Evolutionary conservation across 2,113 vertebrate species (phyloP), one percentile per base, ranked within the genome.

Genomic region (Trinectes maculatus): DNA sequence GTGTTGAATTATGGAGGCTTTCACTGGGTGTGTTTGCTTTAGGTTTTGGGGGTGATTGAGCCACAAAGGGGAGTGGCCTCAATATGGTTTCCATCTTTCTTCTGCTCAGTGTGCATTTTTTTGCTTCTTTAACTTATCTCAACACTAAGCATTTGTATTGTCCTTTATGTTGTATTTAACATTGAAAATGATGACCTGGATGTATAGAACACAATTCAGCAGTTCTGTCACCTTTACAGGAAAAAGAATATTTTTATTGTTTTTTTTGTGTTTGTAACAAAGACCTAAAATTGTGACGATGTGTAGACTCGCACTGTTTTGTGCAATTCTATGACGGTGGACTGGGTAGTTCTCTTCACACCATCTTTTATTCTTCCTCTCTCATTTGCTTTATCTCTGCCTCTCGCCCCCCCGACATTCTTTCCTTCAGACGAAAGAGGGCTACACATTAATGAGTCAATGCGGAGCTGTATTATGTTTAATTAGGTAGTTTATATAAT

Each of bases 401-500:
- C 56, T 53, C 65, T 36, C 63, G 22, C 51, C 39, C 71, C 22
- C 63, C 48, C 28, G 73, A 28, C 78, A 79, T 77, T 84, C 78
- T 78, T 79, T 79, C 80, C 83, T 82, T 88, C 93, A 92, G 93
- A 95, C 84, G 94, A 94, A 95, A 95, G 94, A 79, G 65, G 79
- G 67, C 89, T 77, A 93, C 93, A 92, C 93, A 96, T 96, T 97
- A 98, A 96, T 96, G 96, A 98, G 95, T 96, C 96, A 95, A 94
- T 94, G 89, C 78, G 82, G 87, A 86, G 94, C 95, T 94, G 94
- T 96, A 96, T 98, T 97, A 96, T 98, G 96, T 97, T 98, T 98
- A 99, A 98, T 98, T 99, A 98, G 95, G 94, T 96, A 94, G 94
- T 98, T 98, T 98, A 97, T 98, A 96, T 98, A 98, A 98, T 95